phyloP scores from a whole-genome alignment of 2,113 vertebrate species.

The Erythrolamprus reginae region DNA sequence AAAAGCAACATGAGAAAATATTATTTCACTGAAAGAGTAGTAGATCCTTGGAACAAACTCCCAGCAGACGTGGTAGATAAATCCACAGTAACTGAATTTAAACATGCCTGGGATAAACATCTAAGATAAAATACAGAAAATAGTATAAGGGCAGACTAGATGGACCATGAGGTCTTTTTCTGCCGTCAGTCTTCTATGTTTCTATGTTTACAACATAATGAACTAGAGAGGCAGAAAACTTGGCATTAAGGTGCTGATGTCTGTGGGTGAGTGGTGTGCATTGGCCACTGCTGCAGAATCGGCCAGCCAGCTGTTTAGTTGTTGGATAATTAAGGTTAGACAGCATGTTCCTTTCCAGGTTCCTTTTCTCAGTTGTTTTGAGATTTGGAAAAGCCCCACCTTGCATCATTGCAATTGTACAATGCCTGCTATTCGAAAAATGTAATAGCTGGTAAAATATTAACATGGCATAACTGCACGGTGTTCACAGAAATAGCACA shows the following conservation, averaged over 20 bases:
- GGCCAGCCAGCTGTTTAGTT: background rate
- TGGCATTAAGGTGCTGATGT: background rate
- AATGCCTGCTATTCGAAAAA: background rate
- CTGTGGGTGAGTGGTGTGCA: background rate
- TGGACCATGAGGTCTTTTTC: too few relatives aligned
- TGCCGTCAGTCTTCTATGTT: too few relatives aligned
- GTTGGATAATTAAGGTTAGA: background rate
- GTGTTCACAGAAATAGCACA: too few relatives aligned
- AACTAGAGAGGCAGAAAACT: background rate
- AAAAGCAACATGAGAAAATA: too few relatives aligned
- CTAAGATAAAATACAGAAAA: too few relatives aligned
- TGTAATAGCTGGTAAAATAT: constrained; percentile 2
- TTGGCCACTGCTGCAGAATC: background rate
- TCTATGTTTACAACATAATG: background rate
- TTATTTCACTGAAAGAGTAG: too few relatives aligned
- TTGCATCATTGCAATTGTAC: background rate
- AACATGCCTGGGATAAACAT: too few relatives aligned
- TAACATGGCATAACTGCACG: background rate
- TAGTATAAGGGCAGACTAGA: too few relatives aligned
- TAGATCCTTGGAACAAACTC: too few relatives aligned
- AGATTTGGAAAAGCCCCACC: background rate
- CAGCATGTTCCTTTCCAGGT: background rate
- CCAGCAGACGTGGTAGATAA: too few relatives aligned
- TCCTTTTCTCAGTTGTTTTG: background rate
- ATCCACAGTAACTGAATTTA: too few relatives aligned